A percentile compares a stretch with the other conserved stretches of the same genome.
phyloP scores from a whole-genome alignment of 2,888 invertebrate species.

The Dinocampus coccinellae region DNA sequence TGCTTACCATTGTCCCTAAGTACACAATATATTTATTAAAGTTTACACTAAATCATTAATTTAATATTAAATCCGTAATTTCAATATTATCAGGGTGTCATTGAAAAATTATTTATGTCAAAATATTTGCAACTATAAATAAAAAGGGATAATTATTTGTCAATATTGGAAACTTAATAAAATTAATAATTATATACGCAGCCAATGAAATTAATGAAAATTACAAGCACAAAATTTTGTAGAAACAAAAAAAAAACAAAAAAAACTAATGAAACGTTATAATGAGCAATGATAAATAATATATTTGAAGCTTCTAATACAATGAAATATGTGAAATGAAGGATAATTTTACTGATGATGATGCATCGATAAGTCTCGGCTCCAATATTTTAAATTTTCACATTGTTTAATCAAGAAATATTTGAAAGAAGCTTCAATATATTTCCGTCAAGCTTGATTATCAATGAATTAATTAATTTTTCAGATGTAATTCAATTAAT shows the following conservation, averaged over 20 bases:
- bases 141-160: no score
- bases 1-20: conserved; percentile 62
- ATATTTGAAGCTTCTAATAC: not conserved
- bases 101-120: no score
- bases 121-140: no score
- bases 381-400: not conserved
- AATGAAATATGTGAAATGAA: not conserved
- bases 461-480: conserved; percentile 22
- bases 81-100: no score
- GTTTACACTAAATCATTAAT: not conserved
- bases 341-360: conserved; percentile 11
- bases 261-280: not conserved
- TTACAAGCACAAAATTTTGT: no score
- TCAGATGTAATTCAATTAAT: conserved; percentile 47
- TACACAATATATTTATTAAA: not conserved
- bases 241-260: not conserved
- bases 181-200: no score
- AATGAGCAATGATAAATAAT: not conserved
- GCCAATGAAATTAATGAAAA: no score
- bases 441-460: not conserved
- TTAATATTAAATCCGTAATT: no score
- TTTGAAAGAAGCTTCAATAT: conserved; percentile 8
- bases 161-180: no score
- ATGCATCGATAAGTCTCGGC: conserved; percentile 30
- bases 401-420: not conserved